Conservation (phyloP, 2,888 invertebrate genomes). For the Clivina fossor region DNA sequence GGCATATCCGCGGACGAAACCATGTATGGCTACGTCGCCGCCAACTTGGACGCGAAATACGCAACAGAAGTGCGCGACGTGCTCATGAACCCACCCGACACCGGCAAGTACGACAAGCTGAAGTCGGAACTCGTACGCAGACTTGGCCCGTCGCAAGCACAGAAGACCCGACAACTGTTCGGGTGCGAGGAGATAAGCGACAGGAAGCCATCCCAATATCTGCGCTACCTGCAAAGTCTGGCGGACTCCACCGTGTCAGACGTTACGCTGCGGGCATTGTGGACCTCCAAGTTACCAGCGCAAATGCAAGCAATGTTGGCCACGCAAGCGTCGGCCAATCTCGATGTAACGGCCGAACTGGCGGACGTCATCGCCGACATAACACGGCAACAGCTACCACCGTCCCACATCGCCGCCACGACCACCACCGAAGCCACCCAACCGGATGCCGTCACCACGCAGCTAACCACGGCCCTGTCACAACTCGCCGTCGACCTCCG, state of each 20-base stretch:
- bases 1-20: constrained; percentile 32
- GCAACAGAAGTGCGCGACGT: constrained; percentile 38
- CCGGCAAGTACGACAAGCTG: constrained; percentile 31
- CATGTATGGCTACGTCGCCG: constrained; percentile 34
- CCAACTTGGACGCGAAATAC: constrained; percentile 33
- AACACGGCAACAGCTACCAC: not conserved
- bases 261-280: constrained; percentile 24
- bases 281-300: constrained; percentile 14
- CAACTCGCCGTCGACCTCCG: no score
- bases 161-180: constrained; percentile 35
- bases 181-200: constrained; percentile 34
- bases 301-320: constrained; percentile 26
- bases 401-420: not conserved
- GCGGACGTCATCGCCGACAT: constrained; percentile 13
- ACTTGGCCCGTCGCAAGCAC: constrained; percentile 35
- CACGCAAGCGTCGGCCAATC: constrained; percentile 5
- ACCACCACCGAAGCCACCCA: not conserved
- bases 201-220: constrained; percentile 38
- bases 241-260: constrained; percentile 34
- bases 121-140: constrained; percentile 37
- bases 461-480: no score
- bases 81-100: constrained; percentile 35
- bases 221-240: constrained; percentile 33
- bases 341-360: constrained; percentile 26
- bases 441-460: no score